These are phyloP conservation scores for Lontra canadensis DNA, from an alignment of 2,113 vertebrate species.

Conservation along the genomic window DNA sequence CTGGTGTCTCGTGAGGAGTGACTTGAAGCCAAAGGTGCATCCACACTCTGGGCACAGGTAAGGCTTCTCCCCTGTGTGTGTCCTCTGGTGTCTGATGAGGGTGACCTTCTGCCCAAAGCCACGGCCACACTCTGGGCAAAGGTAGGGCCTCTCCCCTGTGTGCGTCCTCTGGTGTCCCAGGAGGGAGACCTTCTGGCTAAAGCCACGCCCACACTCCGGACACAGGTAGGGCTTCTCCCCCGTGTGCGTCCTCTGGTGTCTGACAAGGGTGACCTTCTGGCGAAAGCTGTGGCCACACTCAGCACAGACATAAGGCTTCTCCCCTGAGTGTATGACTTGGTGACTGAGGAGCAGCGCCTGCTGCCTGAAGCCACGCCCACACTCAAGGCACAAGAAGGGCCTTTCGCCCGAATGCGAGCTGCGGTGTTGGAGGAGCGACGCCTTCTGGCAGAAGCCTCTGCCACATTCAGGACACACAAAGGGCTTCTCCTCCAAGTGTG, in stretches of 20 bases:
- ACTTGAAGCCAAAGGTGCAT: not conserved
- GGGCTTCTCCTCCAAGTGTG: conserved; percentile 16
- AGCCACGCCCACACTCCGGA: not conserved
- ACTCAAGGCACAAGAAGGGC: conserved; percentile 47
- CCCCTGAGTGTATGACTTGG: conserved; percentile 37
- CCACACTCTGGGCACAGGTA: not conserved
- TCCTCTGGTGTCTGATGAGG: conserved; percentile 6
- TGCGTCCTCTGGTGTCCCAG: conserved; percentile 5
- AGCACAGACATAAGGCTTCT: conserved; percentile 36
- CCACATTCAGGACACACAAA: conserved; percentile 58
- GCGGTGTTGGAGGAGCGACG: not conserved
- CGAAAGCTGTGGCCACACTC: conserved; percentile 28
- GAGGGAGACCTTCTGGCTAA: conserved; percentile 23
- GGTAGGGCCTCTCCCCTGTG: conserved; percentile 33
- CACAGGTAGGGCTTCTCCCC: conserved; percentile 44
- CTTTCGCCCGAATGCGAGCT: conserved; percentile 53
- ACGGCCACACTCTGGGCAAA: not conserved
- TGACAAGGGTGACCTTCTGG: conserved; percentile 20
- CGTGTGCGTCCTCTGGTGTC: conserved; percentile 47
- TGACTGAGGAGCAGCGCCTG: not conserved
- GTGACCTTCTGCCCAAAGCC: not conserved
- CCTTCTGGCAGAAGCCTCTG: conserved; percentile 48
- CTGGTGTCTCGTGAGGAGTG: conserved; percentile 6
- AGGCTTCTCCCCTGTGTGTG: conserved; percentile 48
- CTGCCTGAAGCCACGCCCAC: not conserved